Conservation (phyloP, 2,888 invertebrate species). For the Malacosoma neustria region DNA sequence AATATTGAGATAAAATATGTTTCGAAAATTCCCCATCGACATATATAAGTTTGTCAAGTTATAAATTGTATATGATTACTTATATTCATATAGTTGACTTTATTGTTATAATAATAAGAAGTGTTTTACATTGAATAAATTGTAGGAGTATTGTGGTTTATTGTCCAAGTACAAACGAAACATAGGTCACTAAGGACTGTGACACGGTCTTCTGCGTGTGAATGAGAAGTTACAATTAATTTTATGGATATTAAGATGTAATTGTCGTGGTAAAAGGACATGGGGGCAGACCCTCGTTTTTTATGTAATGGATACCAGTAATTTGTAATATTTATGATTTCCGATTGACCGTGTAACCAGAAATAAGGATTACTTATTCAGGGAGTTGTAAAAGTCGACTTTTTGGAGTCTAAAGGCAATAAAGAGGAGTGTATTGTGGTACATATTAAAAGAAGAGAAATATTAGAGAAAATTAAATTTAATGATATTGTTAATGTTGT, state of each 20-base stretch:
- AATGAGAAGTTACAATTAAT: constrained; percentile 57
- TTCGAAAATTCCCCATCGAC: neutral
- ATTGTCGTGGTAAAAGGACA: constrained; percentile 62
- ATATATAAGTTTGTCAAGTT: neutral
- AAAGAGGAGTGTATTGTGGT: too few relatives aligned
- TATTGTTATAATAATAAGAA: neutral
- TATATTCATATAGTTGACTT: neutral
- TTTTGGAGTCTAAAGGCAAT: too few relatives aligned
- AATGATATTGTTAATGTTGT: too few relatives aligned
- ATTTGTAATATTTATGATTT: too few relatives aligned
- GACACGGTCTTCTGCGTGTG: constrained; percentile 47
- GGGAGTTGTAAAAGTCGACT: too few relatives aligned
- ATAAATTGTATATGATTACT: neutral
- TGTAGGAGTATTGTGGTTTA: neutral
- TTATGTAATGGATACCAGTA: constrained; percentile 4
- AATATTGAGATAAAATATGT: neutral
- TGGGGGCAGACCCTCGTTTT: constrained; percentile 32
- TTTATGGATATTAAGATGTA: constrained; percentile 54
- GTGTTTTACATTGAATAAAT: neutral
- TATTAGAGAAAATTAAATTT: too few relatives aligned
- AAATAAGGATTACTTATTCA: too few relatives aligned
- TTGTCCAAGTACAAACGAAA: constrained; percentile 7
- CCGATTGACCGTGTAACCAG: too few relatives aligned
- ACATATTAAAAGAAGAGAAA: too few relatives aligned
- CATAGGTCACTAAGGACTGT: constrained; percentile 44